Evolutionary conservation across 2,113 vertebrate genomes (phyloP).

Genomic region (Charadrius vociferus): DNA sequence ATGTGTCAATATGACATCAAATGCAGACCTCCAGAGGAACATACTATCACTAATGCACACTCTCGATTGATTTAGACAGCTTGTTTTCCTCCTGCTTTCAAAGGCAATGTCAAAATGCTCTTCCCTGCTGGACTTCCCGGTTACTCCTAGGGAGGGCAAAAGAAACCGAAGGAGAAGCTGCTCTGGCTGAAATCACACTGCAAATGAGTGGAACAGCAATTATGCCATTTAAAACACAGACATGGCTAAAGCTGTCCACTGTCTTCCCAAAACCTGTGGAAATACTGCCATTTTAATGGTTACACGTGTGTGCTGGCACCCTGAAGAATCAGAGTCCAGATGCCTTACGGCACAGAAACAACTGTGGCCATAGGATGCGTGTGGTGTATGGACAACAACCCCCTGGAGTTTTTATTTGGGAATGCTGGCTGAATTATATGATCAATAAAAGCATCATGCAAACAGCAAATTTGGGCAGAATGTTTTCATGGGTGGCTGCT

Average conservation of each 20-base stretch:
- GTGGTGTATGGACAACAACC: background rate
- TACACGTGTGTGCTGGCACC: background rate
- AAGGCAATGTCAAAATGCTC: background rate
- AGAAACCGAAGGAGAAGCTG: background rate
- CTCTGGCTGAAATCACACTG: background rate
- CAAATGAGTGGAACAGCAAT: background rate
- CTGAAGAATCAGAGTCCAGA: background rate
- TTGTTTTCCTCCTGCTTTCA: slow-evolving; percentile 46
- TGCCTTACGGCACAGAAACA: background rate
- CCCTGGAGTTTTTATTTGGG: background rate
- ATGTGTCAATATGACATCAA: slow-evolving; percentile 61
- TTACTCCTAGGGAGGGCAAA: background rate
- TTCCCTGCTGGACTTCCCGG: background rate
- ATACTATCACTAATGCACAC: slow-evolving; percentile 7
- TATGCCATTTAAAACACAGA: background rate
- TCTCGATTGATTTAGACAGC: slow-evolving; percentile 50
- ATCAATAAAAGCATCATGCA: background rate
- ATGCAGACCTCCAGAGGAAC: slow-evolving; percentile 49
- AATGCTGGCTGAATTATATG: background rate
- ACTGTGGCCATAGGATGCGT: background rate
- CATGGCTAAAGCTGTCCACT: background rate
- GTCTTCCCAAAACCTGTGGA: background rate
- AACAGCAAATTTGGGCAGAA: background rate
- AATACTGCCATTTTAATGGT: background rate
- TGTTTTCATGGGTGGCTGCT: background rate